A percentile compares a stretch with the other conserved stretches of the same genome.
These are phyloP conservation scores for Heterodera filipjevi DNA, from an alignment of 2,888 invertebrate genomes.

Conservation along the genomic window DNA sequence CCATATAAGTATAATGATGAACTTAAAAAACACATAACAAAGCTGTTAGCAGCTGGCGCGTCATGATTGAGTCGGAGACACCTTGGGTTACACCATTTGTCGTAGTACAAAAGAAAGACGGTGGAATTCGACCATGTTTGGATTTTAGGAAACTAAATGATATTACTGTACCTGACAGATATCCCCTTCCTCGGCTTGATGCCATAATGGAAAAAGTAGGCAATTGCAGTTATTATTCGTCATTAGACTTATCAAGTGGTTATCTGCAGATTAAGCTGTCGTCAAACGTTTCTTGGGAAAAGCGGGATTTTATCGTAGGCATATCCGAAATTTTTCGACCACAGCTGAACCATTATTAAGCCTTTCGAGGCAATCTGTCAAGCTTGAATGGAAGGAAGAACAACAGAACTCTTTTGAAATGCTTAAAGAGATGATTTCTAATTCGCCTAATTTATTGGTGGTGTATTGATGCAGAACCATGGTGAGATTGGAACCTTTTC, in stretches of 20 bases:
- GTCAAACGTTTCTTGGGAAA: slow-evolving; percentile 40
- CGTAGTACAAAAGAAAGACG: slow-evolving; percentile 44
- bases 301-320: slow-evolving; percentile 38
- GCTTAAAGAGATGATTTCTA: slow-evolving; percentile 18
- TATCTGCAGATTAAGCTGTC: slow-evolving; percentile 31
- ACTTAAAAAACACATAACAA: too few species aligned
- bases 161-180: slow-evolving; percentile 41
- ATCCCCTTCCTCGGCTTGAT: slow-evolving; percentile 26
- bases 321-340: slow-evolving; percentile 34
- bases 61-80: slow-evolving; percentile 43
- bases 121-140: slow-evolving; percentile 41
- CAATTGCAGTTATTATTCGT: slow-evolving; percentile 28
- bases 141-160: slow-evolving; percentile 45
- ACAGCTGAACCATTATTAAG: slow-evolving; percentile 39
- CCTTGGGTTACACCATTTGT: slow-evolving; percentile 41
- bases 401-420: slow-evolving; percentile 36
- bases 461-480: slow-evolving; percentile 27
- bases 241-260: slow-evolving; percentile 22
- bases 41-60: slow-evolving; percentile 35
- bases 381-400: slow-evolving; percentile 42
- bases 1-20: too few species aligned
- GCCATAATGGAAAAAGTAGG: slow-evolving; percentile 25
- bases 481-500: slow-evolving; percentile 7
- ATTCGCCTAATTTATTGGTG: slow-evolving; percentile 30
- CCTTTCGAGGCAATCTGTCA: slow-evolving; percentile 32